Evolutionary conservation across 2,113 vertebrate species (phyloP), one percentile per base, ranked within the genome.

Genomic region (Glaucidium brasilianum): DNA sequence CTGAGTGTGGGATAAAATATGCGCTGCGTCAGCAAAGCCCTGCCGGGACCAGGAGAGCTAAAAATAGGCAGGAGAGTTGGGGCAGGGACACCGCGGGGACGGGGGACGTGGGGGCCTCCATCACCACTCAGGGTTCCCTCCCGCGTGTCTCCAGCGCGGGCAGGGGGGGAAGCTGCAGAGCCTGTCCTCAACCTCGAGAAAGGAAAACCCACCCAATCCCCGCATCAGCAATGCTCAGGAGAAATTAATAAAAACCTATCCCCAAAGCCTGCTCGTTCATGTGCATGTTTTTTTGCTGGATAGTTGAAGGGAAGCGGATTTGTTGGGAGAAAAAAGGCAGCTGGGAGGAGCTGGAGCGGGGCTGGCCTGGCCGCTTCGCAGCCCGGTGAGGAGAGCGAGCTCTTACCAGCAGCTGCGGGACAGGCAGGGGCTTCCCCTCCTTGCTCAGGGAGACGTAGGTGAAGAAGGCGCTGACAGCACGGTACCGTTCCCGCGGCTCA

Each of bases 401-500:
- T 98, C 99, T 97, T 95, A 99, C 99, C 99, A 99, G 98, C 26
- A 99, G 98, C 76, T 98, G 98, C 0, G 99, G 99, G 67, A 99
- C 98, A 0, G 98, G 96, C 71, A 99, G 96, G 0, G 99, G 96
- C 91, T 97, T 99, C 91, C 98, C 99, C 41, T 99, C 98, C 94
- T 98, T 99, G 98, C 98, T 99, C 93, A 99, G 98, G 49, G 99
- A 99, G 95, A 99, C 99, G 2, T 98, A 99, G 86, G 99, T 99
- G 97, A 99, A 99, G 98, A 99, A 99, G 77, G 99, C 99, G 14
- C 99, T 99, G 96, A 99, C 99, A 0, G 99, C 99, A 5, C 99
- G 98, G 95, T 99, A 99, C 78, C 98, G 98, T 63, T 97, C 98
- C 86, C 98, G 97, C 2, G 97, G 91, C 27, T 96, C 93, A 5